Base-by-base conservation (phyloP, 2,113 vertebrate species). In the Chroicocephalus ridibundus region DNA sequence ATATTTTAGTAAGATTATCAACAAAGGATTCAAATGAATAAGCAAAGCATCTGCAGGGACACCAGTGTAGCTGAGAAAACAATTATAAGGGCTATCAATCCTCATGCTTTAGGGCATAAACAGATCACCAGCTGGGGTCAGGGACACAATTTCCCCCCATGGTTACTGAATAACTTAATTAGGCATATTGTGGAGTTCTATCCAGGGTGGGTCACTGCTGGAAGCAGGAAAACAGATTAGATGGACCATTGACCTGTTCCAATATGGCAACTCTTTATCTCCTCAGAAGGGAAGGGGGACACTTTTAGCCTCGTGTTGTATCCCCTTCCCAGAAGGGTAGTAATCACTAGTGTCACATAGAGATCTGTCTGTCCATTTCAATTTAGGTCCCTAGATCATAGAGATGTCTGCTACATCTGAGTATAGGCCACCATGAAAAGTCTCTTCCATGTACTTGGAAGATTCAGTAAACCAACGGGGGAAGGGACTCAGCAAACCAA, bases 61-160 rank as follows among this genome's bases (percentile, higher is more conserved):
- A 70, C 65, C 26, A 95, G 38, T 32, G 46, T 90, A 92, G 93
- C 94, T 86, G 92, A 94, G 96, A 94, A 97, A 96, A 98, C 95
- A 97, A 97, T 98, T 98, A 97, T 82, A 97, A 97, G 95, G 93
- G 44, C 96, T 49, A 83, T 97, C 95, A 98, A 96, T 96, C 90
- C 81, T 97, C 68, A 78, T 89, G 98, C 97, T 98, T 97, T 96
- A 96, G 97, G 97, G 97, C 96, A 98, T 90, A 97, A 96, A 82
- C 38, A 95, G 79, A 97, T 97, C 92, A 97, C 95, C 97, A 98
- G 92, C 97, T 98, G 97, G 89, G 98, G 94, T 97, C 91, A 96
- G 95, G 97, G 92, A 97, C 8, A 49, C 58, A 87, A 46, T 96
- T 95, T 94, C 78, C 62, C 57, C 97, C 92, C 81, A 80, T 95